phyloP scores from a whole-genome alignment of 1,140 invertebrate species.

The Latrodectus geometricus region DNA sequence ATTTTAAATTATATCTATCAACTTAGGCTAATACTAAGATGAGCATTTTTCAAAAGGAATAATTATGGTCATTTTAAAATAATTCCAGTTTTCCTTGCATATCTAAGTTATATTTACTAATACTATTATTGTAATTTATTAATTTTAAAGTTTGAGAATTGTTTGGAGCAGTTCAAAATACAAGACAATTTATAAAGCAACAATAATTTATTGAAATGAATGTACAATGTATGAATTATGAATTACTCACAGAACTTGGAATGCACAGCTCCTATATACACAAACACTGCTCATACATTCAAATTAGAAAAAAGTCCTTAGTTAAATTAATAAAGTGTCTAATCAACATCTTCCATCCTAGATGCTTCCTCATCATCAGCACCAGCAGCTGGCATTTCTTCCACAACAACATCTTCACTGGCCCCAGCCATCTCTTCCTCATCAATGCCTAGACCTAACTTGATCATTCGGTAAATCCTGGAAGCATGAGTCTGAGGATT shows the following conservation, averaged over 20 bases:
- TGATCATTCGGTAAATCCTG: constrained; percentile 75
- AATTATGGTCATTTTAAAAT: too few relatives aligned
- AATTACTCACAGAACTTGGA: background rate
- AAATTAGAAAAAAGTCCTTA: constrained; percentile 19
- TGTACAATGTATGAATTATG: constrained; percentile 49
- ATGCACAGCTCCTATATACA: background rate
- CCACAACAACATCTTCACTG: constrained; percentile 34
- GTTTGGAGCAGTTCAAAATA: too few relatives aligned
- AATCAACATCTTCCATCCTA: constrained; percentile 65
- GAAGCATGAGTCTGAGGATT: constrained; percentile 74
- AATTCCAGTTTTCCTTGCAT: too few relatives aligned
- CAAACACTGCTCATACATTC: background rate
- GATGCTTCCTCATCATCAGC: constrained; percentile 64
- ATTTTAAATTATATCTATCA: too few relatives aligned
- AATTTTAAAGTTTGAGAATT: too few relatives aligned
- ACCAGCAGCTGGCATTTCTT: constrained; percentile 62
- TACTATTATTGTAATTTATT: too few relatives aligned
- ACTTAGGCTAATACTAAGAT: too few relatives aligned
- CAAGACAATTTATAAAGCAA: background rate
- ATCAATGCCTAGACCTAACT: constrained; percentile 74
- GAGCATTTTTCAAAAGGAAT: too few relatives aligned
- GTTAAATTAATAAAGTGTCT: background rate
- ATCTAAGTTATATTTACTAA: too few relatives aligned
- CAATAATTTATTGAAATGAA: constrained; percentile 18
- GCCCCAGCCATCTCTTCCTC: constrained; percentile 66